Base-by-base conservation (phyloP, 2,113 vertebrate genomes). In the Picathartes gymnocephalus region DNA sequence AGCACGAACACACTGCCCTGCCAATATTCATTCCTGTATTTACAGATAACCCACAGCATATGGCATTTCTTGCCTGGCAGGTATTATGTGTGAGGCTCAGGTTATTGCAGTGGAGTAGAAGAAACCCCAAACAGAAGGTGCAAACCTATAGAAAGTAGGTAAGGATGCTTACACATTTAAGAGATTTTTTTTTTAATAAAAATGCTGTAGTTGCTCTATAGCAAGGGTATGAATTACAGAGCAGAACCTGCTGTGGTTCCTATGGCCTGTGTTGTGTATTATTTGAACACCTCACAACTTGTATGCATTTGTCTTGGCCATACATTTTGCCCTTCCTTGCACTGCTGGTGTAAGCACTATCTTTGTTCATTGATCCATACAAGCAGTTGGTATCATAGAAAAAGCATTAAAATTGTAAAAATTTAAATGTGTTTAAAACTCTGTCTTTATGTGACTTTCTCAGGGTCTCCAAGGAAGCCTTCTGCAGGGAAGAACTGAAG, bases 321-420 rank as follows among this genome's bases (percentile, higher is more conserved):
- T n/a, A 24, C 2, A 6, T 78, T 85, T 54, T 81, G 9, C 33
- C 28, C 3, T 87, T 78, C 23, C 44, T 78, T 68, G 39, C 20
- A 8, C 4, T 74, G 15, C 39, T 81, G 47, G 7, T 56, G 15
- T 45, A 65, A 85, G 42, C 53, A 7, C 45, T 50, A 2, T 20
- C 30, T 45, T 28, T 20, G 61, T 5, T 14, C 13, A 31, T 30
- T 2, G 1, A 20, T 56, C 56, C 1, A 0, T 31, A 17, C 11
- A 51, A n/a, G 3, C 0, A 3, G 28, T 31, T 6, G 24, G 15
- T 48, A 31, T 40, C 0, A 0, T 35, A 85, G 10, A 50, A 51
- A 84, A 91, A 44, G 3, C 9, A n/a, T 25, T 64, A 47, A 47
- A 70, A 71, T 9, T 28, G 15, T 16, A 30, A 78, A 30, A 37